A percentile compares a stretch with the other conserved stretches of the same genome.
These are phyloP conservation scores for Syndactyla subalaris DNA, from an alignment of 2,797 vertebrate species.

Conservation along the genomic window DNA sequence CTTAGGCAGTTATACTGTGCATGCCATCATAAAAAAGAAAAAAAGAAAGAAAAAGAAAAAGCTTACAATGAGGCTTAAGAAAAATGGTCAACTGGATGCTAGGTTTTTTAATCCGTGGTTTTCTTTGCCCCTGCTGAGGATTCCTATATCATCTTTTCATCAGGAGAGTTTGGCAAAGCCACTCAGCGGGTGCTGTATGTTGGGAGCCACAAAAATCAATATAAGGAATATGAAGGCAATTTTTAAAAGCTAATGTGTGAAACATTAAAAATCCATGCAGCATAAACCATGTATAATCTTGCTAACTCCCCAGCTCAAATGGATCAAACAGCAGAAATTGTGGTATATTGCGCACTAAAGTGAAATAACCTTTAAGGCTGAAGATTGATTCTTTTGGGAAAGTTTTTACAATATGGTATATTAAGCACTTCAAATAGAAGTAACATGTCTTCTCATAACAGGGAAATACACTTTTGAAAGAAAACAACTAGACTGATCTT, in stretches of 20 bases:
- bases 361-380: slow-evolving; percentile 46
- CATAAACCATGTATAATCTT: slow-evolving; percentile 46
- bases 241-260: slow-evolving; percentile 60
- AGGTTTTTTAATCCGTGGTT: slow-evolving; percentile 16
- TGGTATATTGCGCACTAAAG: slow-evolving; percentile 7
- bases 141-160: slow-evolving; percentile 53
- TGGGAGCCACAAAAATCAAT: slow-evolving; percentile 49
- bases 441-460: not conserved
- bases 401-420: slow-evolving; percentile 15
- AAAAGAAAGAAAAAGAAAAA: not conserved
- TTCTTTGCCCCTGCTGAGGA: slow-evolving; percentile 36
- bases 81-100: slow-evolving; percentile 40
- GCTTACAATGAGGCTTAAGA: slow-evolving; percentile 14
- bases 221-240: slow-evolving; percentile 24
- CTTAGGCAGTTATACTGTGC: slow-evolving; percentile 38
- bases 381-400: slow-evolving; percentile 28
- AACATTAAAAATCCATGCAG: slow-evolving; percentile 59
- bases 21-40: slow-evolving; percentile 36
- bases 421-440: slow-evolving; percentile 32
- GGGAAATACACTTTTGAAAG: not conserved
- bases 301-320: slow-evolving; percentile 7
- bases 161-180: slow-evolving; percentile 12
- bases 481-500: not conserved
- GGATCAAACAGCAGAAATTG: slow-evolving; percentile 45
- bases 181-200: not conserved